phyloP scores from a whole-genome alignment of 2,797 vertebrate species.

The Premnoplex brunnescens region DNA sequence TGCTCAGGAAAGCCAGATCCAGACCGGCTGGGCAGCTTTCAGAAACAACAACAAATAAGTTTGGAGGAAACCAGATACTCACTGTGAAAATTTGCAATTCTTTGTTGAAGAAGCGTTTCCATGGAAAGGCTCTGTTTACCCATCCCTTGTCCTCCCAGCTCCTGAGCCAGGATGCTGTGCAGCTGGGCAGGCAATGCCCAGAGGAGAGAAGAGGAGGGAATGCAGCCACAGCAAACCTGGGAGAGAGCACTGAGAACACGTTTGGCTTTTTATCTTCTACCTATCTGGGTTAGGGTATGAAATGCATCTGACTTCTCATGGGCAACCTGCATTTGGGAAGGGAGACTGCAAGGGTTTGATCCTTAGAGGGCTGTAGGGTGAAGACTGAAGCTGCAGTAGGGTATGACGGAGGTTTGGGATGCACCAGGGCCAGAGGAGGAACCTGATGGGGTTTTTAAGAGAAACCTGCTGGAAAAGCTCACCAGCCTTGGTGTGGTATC shows the following conservation, averaged over 20 bases:
- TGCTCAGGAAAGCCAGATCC: neutral
- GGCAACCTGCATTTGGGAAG: rapidly evolving
- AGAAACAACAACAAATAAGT: constrained; percentile 31
- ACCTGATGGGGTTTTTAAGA: neutral
- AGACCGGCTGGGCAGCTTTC: neutral
- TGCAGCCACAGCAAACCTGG: neutral
- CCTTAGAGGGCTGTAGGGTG: neutral
- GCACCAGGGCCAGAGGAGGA: neutral
- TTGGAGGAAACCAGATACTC: constrained; percentile 42
- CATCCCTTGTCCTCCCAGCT: neutral
- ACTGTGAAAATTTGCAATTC: neutral
- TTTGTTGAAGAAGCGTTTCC: constrained; percentile 41
- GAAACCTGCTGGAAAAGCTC: neutral
- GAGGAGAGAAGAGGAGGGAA: neutral
- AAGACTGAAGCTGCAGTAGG: neutral
- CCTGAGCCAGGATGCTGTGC: neutral
- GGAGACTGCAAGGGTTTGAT: neutral
- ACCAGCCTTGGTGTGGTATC: neutral
- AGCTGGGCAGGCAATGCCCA: constrained; percentile 20
- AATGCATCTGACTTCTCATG: rapidly evolving
- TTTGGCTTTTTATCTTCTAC: neutral
- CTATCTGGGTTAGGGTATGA: rapidly evolving
- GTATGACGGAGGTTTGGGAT: rapidly evolving
- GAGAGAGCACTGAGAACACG: rapidly evolving
- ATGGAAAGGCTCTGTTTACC: constrained; percentile 37